phyloP scores from a whole-genome alignment of 2,888 invertebrate species.

The Philereme vetulata region DNA sequence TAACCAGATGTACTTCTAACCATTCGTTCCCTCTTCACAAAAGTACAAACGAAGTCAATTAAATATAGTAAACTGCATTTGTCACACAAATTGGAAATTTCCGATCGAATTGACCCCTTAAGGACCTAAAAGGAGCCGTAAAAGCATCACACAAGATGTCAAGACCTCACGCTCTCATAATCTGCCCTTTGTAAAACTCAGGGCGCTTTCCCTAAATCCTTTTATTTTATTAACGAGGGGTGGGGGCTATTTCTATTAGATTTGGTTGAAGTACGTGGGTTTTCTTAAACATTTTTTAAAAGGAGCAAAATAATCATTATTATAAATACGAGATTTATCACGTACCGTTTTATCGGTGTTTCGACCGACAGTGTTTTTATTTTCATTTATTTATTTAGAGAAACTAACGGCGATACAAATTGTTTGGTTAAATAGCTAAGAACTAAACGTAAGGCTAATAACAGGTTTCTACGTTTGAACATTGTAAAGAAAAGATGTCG shows the following conservation, averaged over 20 bases:
- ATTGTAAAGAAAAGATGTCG: no score
- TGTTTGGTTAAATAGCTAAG: no score
- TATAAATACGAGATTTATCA: no score
- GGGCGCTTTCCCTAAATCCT: constrained; percentile 56
- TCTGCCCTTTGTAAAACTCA: constrained; percentile 49
- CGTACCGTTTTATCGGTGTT: no score
- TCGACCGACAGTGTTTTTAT: no score
- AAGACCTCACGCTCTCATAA: constrained; percentile 47
- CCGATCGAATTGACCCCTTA: constrained; percentile 37
- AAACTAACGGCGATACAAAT: no score
- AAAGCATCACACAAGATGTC: constrained; percentile 49
- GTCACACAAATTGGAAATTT: constrained; percentile 55
- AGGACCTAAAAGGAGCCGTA: constrained; percentile 26
- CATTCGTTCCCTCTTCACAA: constrained; percentile 10
- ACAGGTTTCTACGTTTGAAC: no score
- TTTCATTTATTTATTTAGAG: no score
- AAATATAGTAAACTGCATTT: constrained; percentile 59
- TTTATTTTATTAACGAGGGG: constrained; percentile 62
- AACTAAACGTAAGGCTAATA: no score
- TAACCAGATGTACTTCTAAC: constrained; percentile 10
- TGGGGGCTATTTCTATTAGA: constrained; percentile 27
- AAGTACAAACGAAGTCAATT: constrained; percentile 58
- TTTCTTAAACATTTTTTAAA: no score
- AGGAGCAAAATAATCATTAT: no score
- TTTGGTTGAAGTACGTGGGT: constrained; percentile 21